phyloP scores from a whole-genome alignment of 64 coral and sea anemone species.

The Platygyra sinensis region DNA sequence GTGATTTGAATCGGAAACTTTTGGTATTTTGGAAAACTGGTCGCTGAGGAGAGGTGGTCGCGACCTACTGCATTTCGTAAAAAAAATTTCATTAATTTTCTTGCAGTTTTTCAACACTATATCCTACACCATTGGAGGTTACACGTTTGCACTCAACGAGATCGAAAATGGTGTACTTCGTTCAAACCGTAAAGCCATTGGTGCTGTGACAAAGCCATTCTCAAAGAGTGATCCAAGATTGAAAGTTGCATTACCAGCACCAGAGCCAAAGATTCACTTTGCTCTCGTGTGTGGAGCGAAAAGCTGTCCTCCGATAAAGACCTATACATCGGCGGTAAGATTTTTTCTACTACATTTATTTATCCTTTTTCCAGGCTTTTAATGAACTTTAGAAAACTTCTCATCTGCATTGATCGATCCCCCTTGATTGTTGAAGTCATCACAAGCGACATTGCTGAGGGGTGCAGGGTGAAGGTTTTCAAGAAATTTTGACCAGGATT shows the following conservation, averaged over 20 bases:
- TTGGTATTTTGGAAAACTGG: no score
- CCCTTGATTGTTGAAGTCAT: no score
- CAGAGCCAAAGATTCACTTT: conserved; percentile 96
- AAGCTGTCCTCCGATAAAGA: conserved; percentile 98
- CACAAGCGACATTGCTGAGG: no score
- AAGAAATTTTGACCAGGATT: no score
- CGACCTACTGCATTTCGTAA: no score
- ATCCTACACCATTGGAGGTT: conserved; percentile 91
- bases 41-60: no score
- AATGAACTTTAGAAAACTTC: no score
- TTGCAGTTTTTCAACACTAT: conserved; percentile 97
- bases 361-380: no score
- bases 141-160: conserved; percentile 81
- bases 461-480: no score
- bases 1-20: no score
- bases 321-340: conserved; percentile 84
- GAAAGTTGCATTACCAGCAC: conserved; percentile 72
- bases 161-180: conserved; percentile 94
- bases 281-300: conserved; percentile 95
- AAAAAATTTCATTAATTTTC: neutral
- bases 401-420: no score
- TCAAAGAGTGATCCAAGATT: conserved; percentile 80
- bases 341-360: neutral
- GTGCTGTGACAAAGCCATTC: conserved; percentile 79
- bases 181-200: conserved; percentile 87